phyloP scores from a whole-genome alignment of 2,797 vertebrate genomes.

The Poecilia gillii region DNA sequence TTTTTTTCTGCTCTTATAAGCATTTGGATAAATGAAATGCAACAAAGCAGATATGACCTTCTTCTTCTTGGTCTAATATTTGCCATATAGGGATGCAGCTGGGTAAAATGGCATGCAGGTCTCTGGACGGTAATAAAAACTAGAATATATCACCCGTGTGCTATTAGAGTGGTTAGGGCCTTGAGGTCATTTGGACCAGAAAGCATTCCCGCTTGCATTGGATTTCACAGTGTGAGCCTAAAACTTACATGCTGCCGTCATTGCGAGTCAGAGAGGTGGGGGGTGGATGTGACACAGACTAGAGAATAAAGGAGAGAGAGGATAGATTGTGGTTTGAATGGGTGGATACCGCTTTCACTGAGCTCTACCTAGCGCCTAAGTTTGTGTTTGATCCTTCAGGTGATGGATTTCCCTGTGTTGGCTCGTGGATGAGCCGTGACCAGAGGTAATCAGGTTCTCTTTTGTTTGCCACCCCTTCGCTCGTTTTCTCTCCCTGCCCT shows the following conservation, averaged over 20 bases:
- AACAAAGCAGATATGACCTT: slow-evolving; percentile 47
- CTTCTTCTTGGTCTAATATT: slow-evolving; percentile 52
- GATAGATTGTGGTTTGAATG: slow-evolving; percentile 50
- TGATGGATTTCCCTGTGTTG: slow-evolving; percentile 77
- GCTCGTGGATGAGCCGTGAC: slow-evolving; percentile 80
- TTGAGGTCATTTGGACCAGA: slow-evolving; percentile 73
- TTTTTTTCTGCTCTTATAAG: neutral
- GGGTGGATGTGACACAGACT: slow-evolving; percentile 37
- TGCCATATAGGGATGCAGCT: slow-evolving; percentile 55
- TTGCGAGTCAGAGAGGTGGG: slow-evolving; percentile 66
- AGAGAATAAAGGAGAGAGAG: slow-evolving; percentile 47
- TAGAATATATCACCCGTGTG: slow-evolving; percentile 74
- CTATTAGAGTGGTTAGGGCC: slow-evolving; percentile 63
- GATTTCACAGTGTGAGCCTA: slow-evolving; percentile 79
- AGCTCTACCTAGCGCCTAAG: slow-evolving; percentile 69
- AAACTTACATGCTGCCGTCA: slow-evolving; percentile 73
- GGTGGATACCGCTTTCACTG: slow-evolving; percentile 74
- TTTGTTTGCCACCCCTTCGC: slow-evolving; percentile 66
- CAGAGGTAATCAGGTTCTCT: slow-evolving; percentile 74
- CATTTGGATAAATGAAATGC: slow-evolving; percentile 34
- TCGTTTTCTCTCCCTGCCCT: slow-evolving; percentile 49
- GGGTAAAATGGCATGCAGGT: slow-evolving; percentile 50
- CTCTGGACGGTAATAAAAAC: slow-evolving; percentile 65
- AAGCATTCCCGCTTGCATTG: slow-evolving; percentile 73
- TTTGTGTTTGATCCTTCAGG: slow-evolving; percentile 78